Conservation (phyloP, 2,888 invertebrate species). For the Caenorhabditis sp. region DNA sequence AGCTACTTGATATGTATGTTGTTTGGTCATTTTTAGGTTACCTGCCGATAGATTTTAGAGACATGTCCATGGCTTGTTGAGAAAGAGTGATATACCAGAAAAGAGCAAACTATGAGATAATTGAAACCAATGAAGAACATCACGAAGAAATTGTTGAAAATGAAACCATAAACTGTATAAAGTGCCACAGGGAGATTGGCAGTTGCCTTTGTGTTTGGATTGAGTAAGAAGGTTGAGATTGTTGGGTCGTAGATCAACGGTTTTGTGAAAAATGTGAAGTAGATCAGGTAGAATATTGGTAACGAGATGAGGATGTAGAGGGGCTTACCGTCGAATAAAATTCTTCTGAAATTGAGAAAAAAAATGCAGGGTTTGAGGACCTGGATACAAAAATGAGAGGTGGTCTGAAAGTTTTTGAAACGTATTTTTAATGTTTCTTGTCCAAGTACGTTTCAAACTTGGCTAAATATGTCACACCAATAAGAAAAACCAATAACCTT, state of each 20-base stretch:
- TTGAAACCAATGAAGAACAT: conserved; percentile 31
- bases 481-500: too few relatives aligned
- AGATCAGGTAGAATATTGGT: conserved; percentile 36
- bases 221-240: conserved; percentile 37
- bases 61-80: conserved; percentile 13
- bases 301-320: conserved; percentile 17
- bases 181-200: conserved; percentile 17
- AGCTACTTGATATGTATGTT: too few relatives aligned
- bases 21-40: too few relatives aligned
- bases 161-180: conserved; percentile 32
- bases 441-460: too few relatives aligned
- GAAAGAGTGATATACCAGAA: conserved; percentile 21
- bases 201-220: conserved; percentile 34
- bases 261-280: conserved; percentile 45
- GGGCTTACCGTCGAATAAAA: conserved; percentile 11
- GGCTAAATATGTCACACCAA: too few relatives aligned
- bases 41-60: conserved; percentile 17
- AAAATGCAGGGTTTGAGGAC: too few relatives aligned
- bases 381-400: too few relatives aligned
- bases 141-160: conserved; percentile 43
- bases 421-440: too few relatives aligned
- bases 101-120: conserved; percentile 31
- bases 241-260: conserved; percentile 35
- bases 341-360: neutral
- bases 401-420: too few relatives aligned